A percentile compares a stretch with the other conserved stretches of the same genome.
phyloP scores from a whole-genome alignment of 2,113 vertebrate species.

The Cygnus atratus region DNA sequence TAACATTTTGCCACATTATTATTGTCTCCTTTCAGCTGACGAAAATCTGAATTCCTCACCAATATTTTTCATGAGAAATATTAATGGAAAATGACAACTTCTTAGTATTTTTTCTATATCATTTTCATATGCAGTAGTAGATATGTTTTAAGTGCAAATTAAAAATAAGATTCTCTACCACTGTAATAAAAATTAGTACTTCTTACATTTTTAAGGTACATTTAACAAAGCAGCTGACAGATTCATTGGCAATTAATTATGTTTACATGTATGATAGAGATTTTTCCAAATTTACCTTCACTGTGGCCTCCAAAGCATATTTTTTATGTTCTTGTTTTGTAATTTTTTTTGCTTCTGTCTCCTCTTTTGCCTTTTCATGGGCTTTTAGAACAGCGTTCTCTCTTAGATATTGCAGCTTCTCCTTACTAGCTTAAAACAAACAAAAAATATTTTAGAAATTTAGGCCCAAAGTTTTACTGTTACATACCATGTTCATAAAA shows the following conservation, averaged over 20 bases:
- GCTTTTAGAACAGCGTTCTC: slow-evolving; percentile 81
- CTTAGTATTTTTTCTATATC: not conserved
- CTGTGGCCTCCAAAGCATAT: slow-evolving; percentile 85
- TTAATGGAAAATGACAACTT: not conserved
- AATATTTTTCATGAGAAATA: not conserved
- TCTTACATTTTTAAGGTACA: not conserved
- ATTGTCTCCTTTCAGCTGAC: not conserved
- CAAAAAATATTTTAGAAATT: not conserved
- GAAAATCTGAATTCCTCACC: not conserved
- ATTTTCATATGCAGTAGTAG: not conserved
- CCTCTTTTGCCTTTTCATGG: slow-evolving; percentile 80
- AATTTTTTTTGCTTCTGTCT: slow-evolving; percentile 73
- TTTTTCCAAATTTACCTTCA: slow-evolving; percentile 81
- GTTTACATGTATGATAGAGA: not conserved
- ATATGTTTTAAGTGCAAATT: not conserved
- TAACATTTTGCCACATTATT: not conserved
- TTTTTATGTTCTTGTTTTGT: slow-evolving; percentile 81
- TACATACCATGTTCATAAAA: not conserved
- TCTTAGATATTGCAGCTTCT: slow-evolving; percentile 79
- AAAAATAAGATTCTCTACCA: not conserved
- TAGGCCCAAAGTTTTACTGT: not conserved
- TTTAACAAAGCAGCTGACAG: not conserved
- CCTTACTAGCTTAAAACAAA: slow-evolving; percentile 79
- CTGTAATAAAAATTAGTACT: not conserved
- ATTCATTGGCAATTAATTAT: not conserved